Conservation (phyloP, 2,888 invertebrate genomes). For the Drosophila barbarae region DNA sequence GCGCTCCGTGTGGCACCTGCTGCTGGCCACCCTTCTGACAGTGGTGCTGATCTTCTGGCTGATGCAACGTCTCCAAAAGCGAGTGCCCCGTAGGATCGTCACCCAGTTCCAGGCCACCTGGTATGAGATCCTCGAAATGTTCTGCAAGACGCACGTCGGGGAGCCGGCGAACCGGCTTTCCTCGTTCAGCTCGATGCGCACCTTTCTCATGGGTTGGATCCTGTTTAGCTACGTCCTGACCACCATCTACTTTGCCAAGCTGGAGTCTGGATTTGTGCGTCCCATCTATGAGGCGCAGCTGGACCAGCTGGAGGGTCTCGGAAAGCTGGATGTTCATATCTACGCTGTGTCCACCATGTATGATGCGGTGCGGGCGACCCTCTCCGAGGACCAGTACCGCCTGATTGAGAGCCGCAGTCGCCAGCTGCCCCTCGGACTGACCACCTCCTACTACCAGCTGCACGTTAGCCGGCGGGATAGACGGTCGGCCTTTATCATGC, state of each 20-base stretch:
- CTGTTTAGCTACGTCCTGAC: constrained; percentile 75
- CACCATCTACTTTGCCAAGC: constrained; percentile 74
- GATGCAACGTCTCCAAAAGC: constrained; percentile 34
- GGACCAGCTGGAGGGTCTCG: constrained; percentile 56
- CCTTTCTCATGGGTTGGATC: constrained; percentile 75
- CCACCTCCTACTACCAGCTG: constrained; percentile 28
- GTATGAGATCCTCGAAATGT: constrained; percentile 64
- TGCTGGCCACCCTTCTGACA: constrained; percentile 58
- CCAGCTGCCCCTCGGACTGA: constrained; percentile 9
- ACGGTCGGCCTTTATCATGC: constrained; percentile 60
- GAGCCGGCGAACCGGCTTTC: constrained; percentile 66
- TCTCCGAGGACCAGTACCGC: constrained; percentile 23
- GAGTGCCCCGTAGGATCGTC: constrained; percentile 18
- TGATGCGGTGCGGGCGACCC: constrained; percentile 25
- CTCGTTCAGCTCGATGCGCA: constrained; percentile 64
- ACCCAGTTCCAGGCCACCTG: constrained; percentile 36
- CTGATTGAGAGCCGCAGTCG: constrained; percentile 20
- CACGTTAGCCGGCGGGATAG: constrained; percentile 10
- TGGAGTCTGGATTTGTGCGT: constrained; percentile 76
- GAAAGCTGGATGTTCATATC: constrained; percentile 18
- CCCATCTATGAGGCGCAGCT: constrained; percentile 71
- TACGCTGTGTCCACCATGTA: constrained; percentile 37
- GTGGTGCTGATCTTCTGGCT: constrained; percentile 37
- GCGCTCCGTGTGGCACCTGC: constrained; percentile 60
- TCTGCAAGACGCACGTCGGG: constrained; percentile 71